phyloP scores from a whole-genome alignment of 2,797 vertebrate genomes.

The Alauda arvensis region DNA sequence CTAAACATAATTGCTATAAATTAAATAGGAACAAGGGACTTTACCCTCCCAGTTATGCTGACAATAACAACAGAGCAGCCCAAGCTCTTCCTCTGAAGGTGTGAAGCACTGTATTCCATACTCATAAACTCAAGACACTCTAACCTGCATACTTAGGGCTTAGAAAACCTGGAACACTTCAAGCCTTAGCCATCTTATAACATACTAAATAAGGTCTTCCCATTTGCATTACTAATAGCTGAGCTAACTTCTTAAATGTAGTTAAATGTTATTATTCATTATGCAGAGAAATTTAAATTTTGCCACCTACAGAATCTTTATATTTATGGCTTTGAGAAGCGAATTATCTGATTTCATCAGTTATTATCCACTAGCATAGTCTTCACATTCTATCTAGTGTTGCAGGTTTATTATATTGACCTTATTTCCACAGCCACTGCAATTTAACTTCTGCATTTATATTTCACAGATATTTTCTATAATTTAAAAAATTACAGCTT shows the following conservation, averaged over 20 bases:
- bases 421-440: constrained; percentile 33
- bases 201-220: neutral
- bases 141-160: neutral
- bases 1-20: neutral
- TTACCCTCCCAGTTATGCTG: neutral
- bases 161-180: neutral
- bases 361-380: constrained; percentile 36
- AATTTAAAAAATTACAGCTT: constrained; percentile 44
- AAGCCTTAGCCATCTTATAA: neutral
- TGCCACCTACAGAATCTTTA: constrained; percentile 8
- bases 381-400: constrained; percentile 4
- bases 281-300: constrained; percentile 33
- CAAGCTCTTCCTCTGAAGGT: neutral
- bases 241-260: constrained; percentile 1
- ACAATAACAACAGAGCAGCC: neutral
- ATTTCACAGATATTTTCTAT: constrained; percentile 52
- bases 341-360: constrained; percentile 44
- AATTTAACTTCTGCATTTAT: constrained; percentile 51
- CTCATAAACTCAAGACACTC: neutral
- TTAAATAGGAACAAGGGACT: neutral
- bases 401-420: constrained; percentile 49
- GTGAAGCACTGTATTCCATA: neutral
- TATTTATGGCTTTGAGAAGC: constrained; percentile 33
- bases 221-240: neutral
- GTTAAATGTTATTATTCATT: constrained; percentile 42